These are phyloP conservation scores for Epizoanthus scotinus DNA, from an alignment of 92 coral and sea anemone genomes.

Conservation along the genomic window DNA sequence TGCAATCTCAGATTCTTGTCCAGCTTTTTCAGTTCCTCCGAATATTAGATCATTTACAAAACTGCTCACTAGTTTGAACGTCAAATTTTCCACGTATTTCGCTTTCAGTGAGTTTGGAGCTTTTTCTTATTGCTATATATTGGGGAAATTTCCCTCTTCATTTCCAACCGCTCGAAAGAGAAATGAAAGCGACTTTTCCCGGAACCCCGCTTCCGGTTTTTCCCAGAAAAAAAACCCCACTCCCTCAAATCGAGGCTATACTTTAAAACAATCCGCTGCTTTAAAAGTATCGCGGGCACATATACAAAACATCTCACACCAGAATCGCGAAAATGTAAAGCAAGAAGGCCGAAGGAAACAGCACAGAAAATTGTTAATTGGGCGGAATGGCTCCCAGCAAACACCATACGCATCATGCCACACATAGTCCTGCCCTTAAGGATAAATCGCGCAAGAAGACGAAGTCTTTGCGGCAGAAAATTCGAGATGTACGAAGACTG, in stretches of 20 bases:
- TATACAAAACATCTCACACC: neutral
- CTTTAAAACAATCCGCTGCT: neutral
- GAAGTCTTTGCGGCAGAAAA: slow-evolving; percentile 68
- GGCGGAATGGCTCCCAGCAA: slow-evolving; percentile 52
- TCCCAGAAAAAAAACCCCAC: neutral
- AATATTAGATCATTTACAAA: neutral
- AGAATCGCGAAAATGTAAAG: too few species aligned
- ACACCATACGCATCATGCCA: slow-evolving; percentile 19
- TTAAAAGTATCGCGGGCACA: slow-evolving; percentile 23
- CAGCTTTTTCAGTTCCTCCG: neutral
- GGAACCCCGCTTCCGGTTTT: slow-evolving; percentile 14
- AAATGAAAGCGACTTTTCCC: neutral
- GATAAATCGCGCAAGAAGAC: slow-evolving; percentile 47
- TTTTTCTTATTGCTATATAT: neutral
- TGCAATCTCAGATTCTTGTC: slow-evolving; percentile 4
- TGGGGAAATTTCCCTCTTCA: neutral
- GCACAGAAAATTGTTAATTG: too few species aligned
- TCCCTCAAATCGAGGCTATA: slow-evolving; percentile 23
- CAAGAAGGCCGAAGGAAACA: neutral
- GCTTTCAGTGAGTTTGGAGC: neutral
- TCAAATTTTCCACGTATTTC: neutral
- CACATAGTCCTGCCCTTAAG: neutral
- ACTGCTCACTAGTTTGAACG: neutral
- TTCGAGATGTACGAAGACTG: slow-evolving; percentile 70
- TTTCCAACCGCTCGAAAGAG: neutral